These are phyloP conservation scores for Psephotus haematonotus DNA, from an alignment of 2,113 vertebrate genomes.

Conservation along the genomic window DNA sequence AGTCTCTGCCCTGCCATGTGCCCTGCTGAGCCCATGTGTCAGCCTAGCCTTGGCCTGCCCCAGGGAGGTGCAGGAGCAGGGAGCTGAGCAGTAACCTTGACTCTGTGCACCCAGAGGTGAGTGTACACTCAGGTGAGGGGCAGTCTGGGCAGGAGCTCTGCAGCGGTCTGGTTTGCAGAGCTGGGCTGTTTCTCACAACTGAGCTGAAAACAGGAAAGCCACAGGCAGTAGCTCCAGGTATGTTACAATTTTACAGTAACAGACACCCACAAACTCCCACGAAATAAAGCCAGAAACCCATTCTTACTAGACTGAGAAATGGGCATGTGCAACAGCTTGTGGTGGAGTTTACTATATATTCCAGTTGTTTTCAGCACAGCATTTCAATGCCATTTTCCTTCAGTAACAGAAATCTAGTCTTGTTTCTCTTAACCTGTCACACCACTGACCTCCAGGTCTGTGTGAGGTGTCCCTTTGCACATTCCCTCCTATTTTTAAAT, in stretches of 20 bases:
- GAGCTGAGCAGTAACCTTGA: background rate
- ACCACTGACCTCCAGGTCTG: background rate
- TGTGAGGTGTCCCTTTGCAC: background rate
- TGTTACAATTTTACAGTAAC: background rate
- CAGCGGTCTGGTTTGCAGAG: background rate
- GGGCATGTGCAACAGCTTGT: background rate
- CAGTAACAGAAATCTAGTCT: background rate
- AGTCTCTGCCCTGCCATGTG: background rate
- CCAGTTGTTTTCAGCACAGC: background rate
- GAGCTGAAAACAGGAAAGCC: background rate
- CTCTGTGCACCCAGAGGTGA: background rate
- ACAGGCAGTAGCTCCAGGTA: background rate
- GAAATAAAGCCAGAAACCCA: background rate
- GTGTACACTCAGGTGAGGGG: background rate
- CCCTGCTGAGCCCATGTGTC: accelerated
- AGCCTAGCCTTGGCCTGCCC: background rate
- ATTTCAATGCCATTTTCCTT: background rate
- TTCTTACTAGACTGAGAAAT: background rate
- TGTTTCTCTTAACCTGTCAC: background rate
- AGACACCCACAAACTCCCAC: background rate
- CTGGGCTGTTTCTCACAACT: background rate
- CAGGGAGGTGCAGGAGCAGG: background rate
- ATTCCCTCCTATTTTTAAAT: background rate
- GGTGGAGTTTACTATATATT: background rate
- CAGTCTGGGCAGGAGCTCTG: background rate